Evolutionary conservation across 2,888 invertebrate genomes (phyloP).

Genomic region (Uloborus plumipes): DNA sequence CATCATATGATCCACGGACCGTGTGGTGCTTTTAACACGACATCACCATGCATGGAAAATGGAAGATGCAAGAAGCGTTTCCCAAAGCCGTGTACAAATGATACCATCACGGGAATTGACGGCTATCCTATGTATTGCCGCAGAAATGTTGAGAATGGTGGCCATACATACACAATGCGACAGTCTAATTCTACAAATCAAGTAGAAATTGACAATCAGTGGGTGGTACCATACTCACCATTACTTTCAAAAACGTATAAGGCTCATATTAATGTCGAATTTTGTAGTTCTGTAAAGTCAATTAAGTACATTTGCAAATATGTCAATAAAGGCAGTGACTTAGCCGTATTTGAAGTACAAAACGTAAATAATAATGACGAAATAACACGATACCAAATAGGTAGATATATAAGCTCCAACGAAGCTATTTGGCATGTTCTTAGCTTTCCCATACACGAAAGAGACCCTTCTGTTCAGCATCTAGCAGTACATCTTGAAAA

Average conservation of each 20-base stretch:
- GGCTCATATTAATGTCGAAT: constrained; percentile 67
- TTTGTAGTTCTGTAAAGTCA: constrained; percentile 71
- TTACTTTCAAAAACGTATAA: constrained; percentile 66
- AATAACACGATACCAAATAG: constrained; percentile 69
- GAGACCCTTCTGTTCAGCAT: constrained; percentile 2
- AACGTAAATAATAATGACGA: constrained; percentile 66
- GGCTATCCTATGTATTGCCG: constrained; percentile 28
- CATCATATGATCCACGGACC: constrained; percentile 47
- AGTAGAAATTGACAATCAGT: constrained; percentile 17
- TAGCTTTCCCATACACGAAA: constrained; percentile 68
- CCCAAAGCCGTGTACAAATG: constrained; percentile 1
- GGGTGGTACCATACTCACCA: constrained; percentile 54
- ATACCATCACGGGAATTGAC: constrained; percentile 9
- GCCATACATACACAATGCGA: not conserved
- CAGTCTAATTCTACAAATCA: not conserved
- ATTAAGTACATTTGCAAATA: constrained; percentile 70
- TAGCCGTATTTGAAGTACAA: constrained; percentile 18
- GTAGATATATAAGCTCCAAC: constrained; percentile 69
- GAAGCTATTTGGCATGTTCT: constrained; percentile 71
- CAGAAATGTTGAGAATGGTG: constrained; percentile 8
- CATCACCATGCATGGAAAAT: constrained; percentile 30
- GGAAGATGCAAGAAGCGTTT: constrained; percentile 24
- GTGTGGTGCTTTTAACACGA: constrained; percentile 23
- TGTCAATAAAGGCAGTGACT: constrained; percentile 66
- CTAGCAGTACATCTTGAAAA: constrained; percentile 68